Base-by-base conservation (phyloP, 2,113 vertebrate species). In the Pachypanchax playfairii region DNA sequence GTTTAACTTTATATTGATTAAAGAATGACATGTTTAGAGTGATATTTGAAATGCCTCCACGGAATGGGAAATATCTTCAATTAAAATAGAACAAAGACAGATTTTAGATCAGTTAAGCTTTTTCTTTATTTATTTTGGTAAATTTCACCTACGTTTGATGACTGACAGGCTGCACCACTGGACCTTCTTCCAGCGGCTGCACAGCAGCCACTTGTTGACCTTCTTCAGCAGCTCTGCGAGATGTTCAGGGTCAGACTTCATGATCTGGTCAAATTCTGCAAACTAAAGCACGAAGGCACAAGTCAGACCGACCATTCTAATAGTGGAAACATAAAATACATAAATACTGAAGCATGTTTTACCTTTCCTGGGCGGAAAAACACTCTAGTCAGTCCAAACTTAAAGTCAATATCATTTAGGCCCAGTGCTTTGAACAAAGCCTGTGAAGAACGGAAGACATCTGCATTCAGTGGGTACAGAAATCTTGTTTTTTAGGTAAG, bases 361-460 rank as follows among this genome's bases (percentile, higher is more conserved):
- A 99, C 97, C 95, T 99, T 99, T 82, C 97, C 96, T 0, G 97
- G 97, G 38, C 97, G 94, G 73, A 99, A 99, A 91, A 99, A 99
- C 60, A 99, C 97, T 88, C 93, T 94, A 21, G 97, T 99, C 85
- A 99, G 85, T 17, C 97, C 97, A 67, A 99, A 99, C 86, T 99
- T 99, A 87, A 97, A 99, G 92, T 99, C 97, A 39, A 90, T 86
- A 84, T 98, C 94, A 77, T 98, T 98, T 82, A 99, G 91, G 20
- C 97, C 97, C 79, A 99, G 88, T 15, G 97, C 97, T 94, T 98
- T 99, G 89, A 99, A 99, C 38, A 99, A 90, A 78, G 96, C 96
- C 97, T 99, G 79, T 17, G 81, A 44, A 66, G 41, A 6, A 73
- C 70, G 12, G 4, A 42, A 20, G 18, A 80, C 0, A 61, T 36